Conservation (phyloP, 2,888 invertebrate species). For the Slavum lentiscoides region DNA sequence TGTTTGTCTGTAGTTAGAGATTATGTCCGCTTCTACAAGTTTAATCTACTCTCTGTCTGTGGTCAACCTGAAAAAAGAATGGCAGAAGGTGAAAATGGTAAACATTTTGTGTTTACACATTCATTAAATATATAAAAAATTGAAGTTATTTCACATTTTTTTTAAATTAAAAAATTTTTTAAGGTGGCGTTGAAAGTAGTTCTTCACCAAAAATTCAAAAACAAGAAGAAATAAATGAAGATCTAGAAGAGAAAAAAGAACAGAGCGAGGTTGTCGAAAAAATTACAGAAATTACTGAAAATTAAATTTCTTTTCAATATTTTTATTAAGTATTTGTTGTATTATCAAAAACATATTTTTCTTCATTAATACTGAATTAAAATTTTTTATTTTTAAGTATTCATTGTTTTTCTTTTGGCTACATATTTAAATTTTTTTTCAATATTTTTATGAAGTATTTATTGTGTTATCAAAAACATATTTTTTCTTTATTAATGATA, state of each 20-base stretch:
- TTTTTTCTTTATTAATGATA: too few species aligned
- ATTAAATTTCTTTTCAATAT: too few species aligned
- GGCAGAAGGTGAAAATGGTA: conserved; percentile 41
- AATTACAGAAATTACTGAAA: neutral
- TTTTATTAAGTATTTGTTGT: too few species aligned
- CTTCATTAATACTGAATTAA: too few species aligned
- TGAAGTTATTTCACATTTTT: neutral
- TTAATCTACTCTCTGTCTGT: conserved; percentile 70
- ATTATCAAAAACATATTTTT: too few species aligned
- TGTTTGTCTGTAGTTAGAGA: conserved; percentile 79
- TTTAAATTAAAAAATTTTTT: neutral
- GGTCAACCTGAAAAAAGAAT: conserved; percentile 59
- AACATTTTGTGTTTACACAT: neutral
- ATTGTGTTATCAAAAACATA: too few species aligned
- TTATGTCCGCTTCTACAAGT: conserved; percentile 79
- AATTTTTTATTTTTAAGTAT: too few species aligned
- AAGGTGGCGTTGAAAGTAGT: conserved; percentile 6
- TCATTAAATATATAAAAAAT: neutral
- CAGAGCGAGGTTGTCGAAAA: neutral
- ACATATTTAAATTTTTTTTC: too few species aligned
- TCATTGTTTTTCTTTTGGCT: too few species aligned
- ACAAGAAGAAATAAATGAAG: conserved; percentile 2
- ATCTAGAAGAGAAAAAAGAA: neutral
- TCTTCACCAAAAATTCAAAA: conserved; percentile 27
- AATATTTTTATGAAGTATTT: too few species aligned